A percentile compares a stretch with the other conserved stretches of the same genome.
These are phyloP conservation scores for Ovis canadensis DNA, from an alignment of 2,113 vertebrate species.

Conservation along the genomic window DNA sequence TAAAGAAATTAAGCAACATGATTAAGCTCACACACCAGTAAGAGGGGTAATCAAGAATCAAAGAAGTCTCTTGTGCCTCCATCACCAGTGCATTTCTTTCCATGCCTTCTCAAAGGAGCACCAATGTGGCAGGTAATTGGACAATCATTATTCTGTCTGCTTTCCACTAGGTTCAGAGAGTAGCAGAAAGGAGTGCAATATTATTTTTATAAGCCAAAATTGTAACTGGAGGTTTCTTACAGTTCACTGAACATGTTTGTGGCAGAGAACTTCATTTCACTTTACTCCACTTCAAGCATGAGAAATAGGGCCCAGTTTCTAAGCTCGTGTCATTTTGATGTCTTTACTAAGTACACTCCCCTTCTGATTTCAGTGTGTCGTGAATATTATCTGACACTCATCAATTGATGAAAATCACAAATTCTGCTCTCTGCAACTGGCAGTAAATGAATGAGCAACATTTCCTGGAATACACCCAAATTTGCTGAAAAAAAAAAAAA, in stretches of 20 bases:
- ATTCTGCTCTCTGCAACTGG: not conserved
- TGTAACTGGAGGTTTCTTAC: not conserved
- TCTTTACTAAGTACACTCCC: not conserved
- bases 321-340: not conserved
- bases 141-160: not conserved
- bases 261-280: not conserved
- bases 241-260: not conserved
- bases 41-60: not conserved
- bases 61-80: not conserved
- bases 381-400: not conserved
- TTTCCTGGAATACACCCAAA: not conserved
- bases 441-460: not conserved
- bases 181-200: not conserved
- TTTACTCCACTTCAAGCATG: not conserved
- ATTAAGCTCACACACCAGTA: not conserved
- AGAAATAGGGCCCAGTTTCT: not conserved
- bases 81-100: not conserved
- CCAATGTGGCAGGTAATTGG: not conserved
- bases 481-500: not conserved
- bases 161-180: not conserved
- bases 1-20: constrained; percentile 24
- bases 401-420: not conserved
- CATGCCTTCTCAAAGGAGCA: not conserved
- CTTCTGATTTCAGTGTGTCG: not conserved
- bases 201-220: not conserved